Conservation (phyloP, 1,140 invertebrate species). For the Penaeus chinensis region DNA sequence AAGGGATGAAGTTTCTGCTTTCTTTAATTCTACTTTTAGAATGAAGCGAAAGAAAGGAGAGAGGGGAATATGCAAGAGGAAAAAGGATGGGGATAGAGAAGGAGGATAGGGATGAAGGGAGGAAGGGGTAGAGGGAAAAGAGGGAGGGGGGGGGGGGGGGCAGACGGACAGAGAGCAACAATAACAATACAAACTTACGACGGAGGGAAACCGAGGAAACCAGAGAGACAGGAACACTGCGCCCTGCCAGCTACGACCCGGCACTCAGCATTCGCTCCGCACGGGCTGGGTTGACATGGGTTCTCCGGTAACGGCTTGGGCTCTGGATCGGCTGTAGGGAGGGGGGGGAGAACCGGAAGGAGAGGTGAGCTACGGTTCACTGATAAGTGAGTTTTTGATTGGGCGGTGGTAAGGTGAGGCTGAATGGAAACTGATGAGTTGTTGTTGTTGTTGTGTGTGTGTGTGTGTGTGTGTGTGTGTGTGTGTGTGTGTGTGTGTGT, state of each 20-base stretch:
- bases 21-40: constrained; percentile 76
- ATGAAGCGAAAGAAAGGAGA: constrained; percentile 73
- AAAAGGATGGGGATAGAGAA: neutral
- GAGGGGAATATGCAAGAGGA: constrained; percentile 69
- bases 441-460: too few species aligned
- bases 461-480: too few species aligned
- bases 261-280: constrained; percentile 81
- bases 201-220: constrained; percentile 83
- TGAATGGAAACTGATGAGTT: too few species aligned
- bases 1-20: too few species aligned
- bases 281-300: constrained; percentile 68
- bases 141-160: neutral
- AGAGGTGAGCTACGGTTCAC: too few species aligned
- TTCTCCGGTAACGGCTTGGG: neutral
- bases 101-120: too few species aligned
- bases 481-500: too few species aligned
- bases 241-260: constrained; percentile 80
- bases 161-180: neutral
- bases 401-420: too few species aligned
- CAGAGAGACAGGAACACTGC: constrained; percentile 80
- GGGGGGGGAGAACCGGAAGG: too few species aligned
- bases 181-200: constrained; percentile 72
- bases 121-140: neutral
- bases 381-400: too few species aligned
- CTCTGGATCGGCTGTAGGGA: too few species aligned